Evolutionary conservation across 1,140 invertebrate genomes (phyloP), one percentile per base, ranked within the genome.

Genomic region (Argopecten irradians): DNA sequence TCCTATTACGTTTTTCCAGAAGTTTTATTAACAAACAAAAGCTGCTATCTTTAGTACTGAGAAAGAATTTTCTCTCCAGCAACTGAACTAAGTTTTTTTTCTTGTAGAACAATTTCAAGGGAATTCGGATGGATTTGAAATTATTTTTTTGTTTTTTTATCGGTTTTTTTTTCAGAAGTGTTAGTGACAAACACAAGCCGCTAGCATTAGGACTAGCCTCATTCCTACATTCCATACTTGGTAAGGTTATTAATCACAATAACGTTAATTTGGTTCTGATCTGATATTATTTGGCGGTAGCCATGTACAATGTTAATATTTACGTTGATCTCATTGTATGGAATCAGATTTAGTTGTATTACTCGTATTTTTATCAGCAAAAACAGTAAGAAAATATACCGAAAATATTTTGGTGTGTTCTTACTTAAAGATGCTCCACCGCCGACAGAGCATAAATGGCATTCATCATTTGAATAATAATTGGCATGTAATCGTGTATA

Each of bases 151-250:
- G 13, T 55, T 55, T n/a, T 28, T 22, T 9, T 84, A 9, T 84
- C 9, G 9, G 9, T 22, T 36, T 86, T 32, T 46, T 1, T 86
- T 86, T 86, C 46, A 86, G 88, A 84, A 28, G 41, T 71, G 85
- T 86, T 9, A 16, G 36, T 5, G 88, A 84, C 32, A 89, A 84
- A 19, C 34, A 86, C 39, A 86, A 89, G 28, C 33, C 85, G 0
- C 43, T 86, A 82, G 86, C 86, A 7, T 7, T 86, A 19, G 82
- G 35, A 32, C 34, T 89, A 13, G 35, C 19, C 14, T 41, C 88
- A 22, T 84, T 88, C n/a, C 32, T 88, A 35, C 14, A 34, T 46
- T 46, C 43, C 22, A 46, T 46, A 46, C 43, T 46, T 19, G 43
- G 43, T 46, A 19, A 46, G 36, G 5, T 39, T 13, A 39, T 13